These are phyloP conservation scores for Holcopasites calliopsidis DNA, from an alignment of 1,140 invertebrate genomes.

Conservation along the genomic window DNA sequence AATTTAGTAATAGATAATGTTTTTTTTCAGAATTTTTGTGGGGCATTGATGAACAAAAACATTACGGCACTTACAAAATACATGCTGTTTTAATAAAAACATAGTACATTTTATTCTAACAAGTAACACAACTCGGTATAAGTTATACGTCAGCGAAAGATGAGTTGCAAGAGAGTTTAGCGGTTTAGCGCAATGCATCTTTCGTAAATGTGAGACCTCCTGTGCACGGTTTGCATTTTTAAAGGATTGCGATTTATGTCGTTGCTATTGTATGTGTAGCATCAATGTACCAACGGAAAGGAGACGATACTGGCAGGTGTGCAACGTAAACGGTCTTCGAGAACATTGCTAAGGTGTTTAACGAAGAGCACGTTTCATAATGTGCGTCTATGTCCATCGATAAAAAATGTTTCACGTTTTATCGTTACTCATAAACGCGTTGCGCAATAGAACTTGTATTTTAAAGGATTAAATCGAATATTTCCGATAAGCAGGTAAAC, in stretches of 20 bases:
- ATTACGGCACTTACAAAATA: too few species aligned
- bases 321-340: slow-evolving; percentile 5
- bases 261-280: background rate
- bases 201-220: background rate
- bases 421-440: background rate
- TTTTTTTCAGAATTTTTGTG: too few species aligned
- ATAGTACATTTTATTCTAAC: background rate
- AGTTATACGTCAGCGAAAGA: background rate
- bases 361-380: background rate
- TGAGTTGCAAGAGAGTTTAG: background rate
- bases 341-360: background rate
- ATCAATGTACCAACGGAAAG: background rate
- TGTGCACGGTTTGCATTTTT: background rate
- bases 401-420: background rate
- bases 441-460: background rate
- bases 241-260: background rate
- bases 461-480: background rate
- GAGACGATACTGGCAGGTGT: slow-evolving; percentile 2
- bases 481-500: too few species aligned
- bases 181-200: background rate
- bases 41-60: too few species aligned
- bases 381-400: too few species aligned
- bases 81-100: too few species aligned
- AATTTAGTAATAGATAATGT: too few species aligned
- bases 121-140: background rate